Evolutionary conservation across 2,797 vertebrate species (phyloP), one percentile per base, ranked within the genome.

Genomic region (Arctocebus calabarensis): DNA sequence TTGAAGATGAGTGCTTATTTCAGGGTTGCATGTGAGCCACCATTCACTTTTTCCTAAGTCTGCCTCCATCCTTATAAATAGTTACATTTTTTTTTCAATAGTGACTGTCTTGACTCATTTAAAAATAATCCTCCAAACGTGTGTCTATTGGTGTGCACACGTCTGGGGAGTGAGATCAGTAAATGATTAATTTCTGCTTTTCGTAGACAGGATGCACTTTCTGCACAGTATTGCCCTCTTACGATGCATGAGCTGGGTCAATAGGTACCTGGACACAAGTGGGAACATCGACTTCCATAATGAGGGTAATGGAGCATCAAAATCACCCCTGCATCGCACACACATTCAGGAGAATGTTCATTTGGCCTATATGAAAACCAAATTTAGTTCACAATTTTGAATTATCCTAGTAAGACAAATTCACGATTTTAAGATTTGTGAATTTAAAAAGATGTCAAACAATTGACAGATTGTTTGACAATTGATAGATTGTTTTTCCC

Each of bases 41-140:
- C 11, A 85, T 64, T 97, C 92, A 95, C n/a, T 9, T 88, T 94
- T 88, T 95, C 2, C 16, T 88, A 25, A 88, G 66, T 70, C 37
- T 48, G 23, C 20, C 68, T 13, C 37, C 23, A 79, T 48, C 48
- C n/a, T n/a, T 27, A 84, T 7, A 43, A 79, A 92, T 59, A 62
- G 57, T 88, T 68, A 66, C 29, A 32, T 71, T 57, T 75, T 92
- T 62, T 62, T 29, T 45, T 73, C 84, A 83, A 48, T 12, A 83
- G 23, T 85, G 57, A 82, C 27, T 11, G 83, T 94, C 77, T 66
- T 68, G 5, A 70, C 37, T 93, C 71, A 79, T 75, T 96, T 96
- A 89, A 94, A 96, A 94, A 81, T 66, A 94, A 81, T 29, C 91
- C 75, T 29, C 43, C 40, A 40, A 94, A 95, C 23, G 74, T 87